phyloP scores from a whole-genome alignment of 2,888 invertebrate genomes.

The Agrotis ipsilon region DNA sequence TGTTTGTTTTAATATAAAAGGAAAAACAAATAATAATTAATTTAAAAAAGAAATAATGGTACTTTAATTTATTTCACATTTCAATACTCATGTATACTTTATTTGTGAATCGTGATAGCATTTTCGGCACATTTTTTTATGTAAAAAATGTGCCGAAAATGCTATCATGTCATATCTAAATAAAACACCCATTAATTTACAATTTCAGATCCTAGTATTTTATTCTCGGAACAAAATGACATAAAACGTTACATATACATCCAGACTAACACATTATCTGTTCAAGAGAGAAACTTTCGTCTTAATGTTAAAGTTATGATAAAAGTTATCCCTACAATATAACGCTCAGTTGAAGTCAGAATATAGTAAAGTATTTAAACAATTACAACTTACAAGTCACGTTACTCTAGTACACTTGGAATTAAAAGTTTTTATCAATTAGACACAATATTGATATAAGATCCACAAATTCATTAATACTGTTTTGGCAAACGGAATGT shows the following conservation, averaged over 20 bases:
- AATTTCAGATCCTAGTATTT: background rate
- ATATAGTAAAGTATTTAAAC: conserved; percentile 45
- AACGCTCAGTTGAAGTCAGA: conserved; percentile 48
- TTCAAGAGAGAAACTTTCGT: conserved; percentile 30
- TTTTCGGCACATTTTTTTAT: background rate
- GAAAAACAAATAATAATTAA: too few species aligned
- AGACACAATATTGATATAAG: conserved; percentile 46
- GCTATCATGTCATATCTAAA: background rate
- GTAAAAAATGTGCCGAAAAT: too few species aligned
- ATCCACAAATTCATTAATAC: conserved; percentile 61
- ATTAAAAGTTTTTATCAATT: conserved; percentile 29
- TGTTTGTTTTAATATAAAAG: conserved; percentile 4
- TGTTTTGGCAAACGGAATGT: conserved; percentile 62
- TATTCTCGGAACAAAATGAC: background rate
- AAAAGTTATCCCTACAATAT: conserved; percentile 46
- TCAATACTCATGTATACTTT: background rate
- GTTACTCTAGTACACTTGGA: conserved; percentile 45
- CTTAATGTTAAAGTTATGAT: conserved; percentile 40
- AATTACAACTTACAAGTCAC: conserved; percentile 48
- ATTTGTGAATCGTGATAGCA: background rate
- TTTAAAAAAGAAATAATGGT: too few species aligned
- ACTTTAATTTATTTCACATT: background rate
- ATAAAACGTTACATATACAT: conserved; percentile 10
- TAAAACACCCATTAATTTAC: background rate
- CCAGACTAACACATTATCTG: conserved; percentile 29